A percentile compares a stretch with the other conserved stretches of the same genome.
These are phyloP conservation scores for Glossophaga mutica DNA, from an alignment of 2,797 vertebrate species.

Conservation along the genomic window DNA sequence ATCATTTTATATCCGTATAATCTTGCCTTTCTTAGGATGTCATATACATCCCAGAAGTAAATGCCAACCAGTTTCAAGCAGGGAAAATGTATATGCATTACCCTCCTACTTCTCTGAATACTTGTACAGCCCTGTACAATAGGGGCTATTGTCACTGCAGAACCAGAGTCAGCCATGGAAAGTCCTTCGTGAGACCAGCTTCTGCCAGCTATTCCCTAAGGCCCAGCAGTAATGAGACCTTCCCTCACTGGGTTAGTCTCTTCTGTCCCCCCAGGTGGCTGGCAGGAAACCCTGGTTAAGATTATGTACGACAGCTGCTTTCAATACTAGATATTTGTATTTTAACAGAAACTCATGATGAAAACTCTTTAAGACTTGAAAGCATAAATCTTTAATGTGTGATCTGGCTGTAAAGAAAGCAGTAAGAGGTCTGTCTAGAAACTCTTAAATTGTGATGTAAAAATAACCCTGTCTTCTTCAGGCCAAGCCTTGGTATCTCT, in stretches of 20 bases:
- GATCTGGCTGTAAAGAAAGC: background rate
- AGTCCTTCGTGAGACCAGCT: background rate
- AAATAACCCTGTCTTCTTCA: background rate
- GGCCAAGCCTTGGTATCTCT: background rate
- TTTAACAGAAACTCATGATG: background rate
- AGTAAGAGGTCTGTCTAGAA: background rate
- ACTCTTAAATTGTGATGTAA: background rate
- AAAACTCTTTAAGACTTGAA: background rate
- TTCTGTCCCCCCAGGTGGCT: background rate
- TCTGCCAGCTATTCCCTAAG: background rate
- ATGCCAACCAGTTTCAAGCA: background rate
- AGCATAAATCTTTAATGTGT: background rate
- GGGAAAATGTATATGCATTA: background rate
- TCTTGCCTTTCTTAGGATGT: background rate
- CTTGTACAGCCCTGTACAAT: background rate
- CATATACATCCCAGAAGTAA: background rate
- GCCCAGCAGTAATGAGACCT: background rate
- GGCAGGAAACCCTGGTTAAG: background rate
- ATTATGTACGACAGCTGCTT: background rate
- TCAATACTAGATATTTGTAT: background rate
- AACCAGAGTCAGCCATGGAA: fast-evolving
- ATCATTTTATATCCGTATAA: background rate
- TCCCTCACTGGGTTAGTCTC: background rate
- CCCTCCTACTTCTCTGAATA: background rate
- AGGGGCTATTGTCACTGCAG: background rate